Evolutionary conservation across 2,888 invertebrate genomes (phyloP), one percentile per base, ranked within the genome.

Genomic region (Reticulitermes lucifugus): DNA sequence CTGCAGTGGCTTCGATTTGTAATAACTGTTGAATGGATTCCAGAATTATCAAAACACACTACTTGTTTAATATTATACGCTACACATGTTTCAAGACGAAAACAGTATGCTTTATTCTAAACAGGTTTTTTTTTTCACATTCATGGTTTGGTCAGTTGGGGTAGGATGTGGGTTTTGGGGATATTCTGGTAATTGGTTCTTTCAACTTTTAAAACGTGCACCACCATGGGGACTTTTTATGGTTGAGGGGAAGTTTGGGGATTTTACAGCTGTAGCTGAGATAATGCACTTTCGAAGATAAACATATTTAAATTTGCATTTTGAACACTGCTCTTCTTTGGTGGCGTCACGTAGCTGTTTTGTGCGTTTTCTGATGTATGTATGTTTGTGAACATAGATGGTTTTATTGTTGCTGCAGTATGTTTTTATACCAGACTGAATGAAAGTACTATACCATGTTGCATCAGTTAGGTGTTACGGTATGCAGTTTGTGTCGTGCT

Each of bases 111-210:
- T 60, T 60, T 60, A n/a, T 60, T 60, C 14, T n/a, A 65, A n/a
- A n/a, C n/a, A 7, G 5, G 25, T 65, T 65, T 65, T 9, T 0
- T n/a, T 65, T n/a, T 10, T n/a, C 12, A 51, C 77, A 25, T 73
- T 29, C 41, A 77, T 7, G 77, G 22, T 46, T 10, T 22, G 43
- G 77, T 46, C 14, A 9, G 21, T 21, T 77, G 77, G 77, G 77
- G 46, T n/a, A 46, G 77, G 77, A 77, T 77, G 6, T 43, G 77
- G 77, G 77, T 46, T 43, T 46, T 73, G 73, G 73, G 77, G 46
- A n/a, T 77, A 1, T n/a, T 77, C 35, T 21, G 73, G 73, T 65
- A 65, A 25, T 65, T 25, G 65, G 65, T n/a, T 21, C 41, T 41
- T 18, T 73, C 41, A 29, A 41, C 21, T 73, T 73, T 35, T 41